Base-by-base conservation (phyloP, 2,888 invertebrate species). In the Acanthosepion pharaonis region DNA sequence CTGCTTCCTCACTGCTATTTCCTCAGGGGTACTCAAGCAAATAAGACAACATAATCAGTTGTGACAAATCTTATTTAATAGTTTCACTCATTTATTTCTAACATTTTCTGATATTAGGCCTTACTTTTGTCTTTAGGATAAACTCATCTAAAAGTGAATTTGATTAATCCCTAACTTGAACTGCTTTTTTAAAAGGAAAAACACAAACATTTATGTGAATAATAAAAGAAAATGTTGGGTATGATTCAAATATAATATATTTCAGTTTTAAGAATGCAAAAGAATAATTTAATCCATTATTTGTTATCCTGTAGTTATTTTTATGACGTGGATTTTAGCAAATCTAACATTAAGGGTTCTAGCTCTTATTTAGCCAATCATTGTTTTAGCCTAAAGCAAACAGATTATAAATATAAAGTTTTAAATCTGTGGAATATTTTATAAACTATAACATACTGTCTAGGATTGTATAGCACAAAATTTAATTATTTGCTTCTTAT, bases 31-130 rank as follows among this genome's bases (percentile, higher is more conserved):
- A n/a, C n/a, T 33, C 78, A 78, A 11, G n/a, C 78, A 78, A 78
- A n/a, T 78, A 78, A 78, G n/a, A 78, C 78, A 78, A 78, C n/a
- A 78, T 78, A 78, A 78, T 78, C n/a, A 78, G 78, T 78, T 78
- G 78, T 78, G 78, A 78, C 78, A 78, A 78, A n/a, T 78, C n/a
- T 78, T 78, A 78, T 78, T 78, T 15, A n/a, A 78, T 33, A 78
- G 78, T 78, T 78, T 78, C n/a, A 78, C 78, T n/a, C 78, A 78
- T n/a, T 78, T 78, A 3, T 33, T 78, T n/a, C 33, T n/a, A 78
- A 78, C n/a, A 33, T 78, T n/a, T 78, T 78, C 11, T n/a, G n/a
- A 78, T n/a, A 78, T 78, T 78, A 78, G n/a, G 18, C 33, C 33
- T 78, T n/a, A 18, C n/a, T 78, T 78, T 78, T 78, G 78, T 78